phyloP scores from a whole-genome alignment of 2,113 vertebrate species.

The Isurus oxyrinchus region DNA sequence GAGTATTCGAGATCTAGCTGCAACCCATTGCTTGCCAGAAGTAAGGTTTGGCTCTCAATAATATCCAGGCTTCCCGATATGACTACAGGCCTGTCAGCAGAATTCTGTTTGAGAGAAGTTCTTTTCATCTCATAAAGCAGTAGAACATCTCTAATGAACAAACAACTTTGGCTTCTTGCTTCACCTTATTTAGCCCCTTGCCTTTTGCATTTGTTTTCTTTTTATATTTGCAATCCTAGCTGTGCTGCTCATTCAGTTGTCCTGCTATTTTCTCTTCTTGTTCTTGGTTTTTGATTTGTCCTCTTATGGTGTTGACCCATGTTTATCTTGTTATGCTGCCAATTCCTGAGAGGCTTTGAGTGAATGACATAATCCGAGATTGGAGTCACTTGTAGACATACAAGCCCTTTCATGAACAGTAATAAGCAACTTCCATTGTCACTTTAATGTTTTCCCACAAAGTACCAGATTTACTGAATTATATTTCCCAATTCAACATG shows the following conservation, averaged over 20 bases:
- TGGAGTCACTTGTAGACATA: not conserved
- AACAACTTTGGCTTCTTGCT: not conserved
- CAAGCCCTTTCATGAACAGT: not conserved
- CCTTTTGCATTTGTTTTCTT: no score
- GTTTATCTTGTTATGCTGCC: not conserved
- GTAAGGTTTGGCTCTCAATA: not conserved
- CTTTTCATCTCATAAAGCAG: not conserved
- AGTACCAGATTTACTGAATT: not conserved
- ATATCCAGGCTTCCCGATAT: not conserved
- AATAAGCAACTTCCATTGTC: not conserved
- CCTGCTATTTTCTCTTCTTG: not conserved
- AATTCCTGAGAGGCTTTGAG: not conserved
- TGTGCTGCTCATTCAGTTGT: not conserved
- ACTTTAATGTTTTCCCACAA: not conserved
- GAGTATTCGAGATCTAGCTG: not conserved
- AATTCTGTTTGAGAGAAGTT: not conserved
- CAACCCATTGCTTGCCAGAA: not conserved
- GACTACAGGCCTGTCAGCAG: not conserved
- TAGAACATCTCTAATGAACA: not conserved
- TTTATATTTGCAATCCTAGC: not conserved
- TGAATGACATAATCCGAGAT: not conserved
- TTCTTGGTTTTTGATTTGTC: not conserved
- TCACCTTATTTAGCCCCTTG: not conserved
- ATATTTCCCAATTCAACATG: not conserved
- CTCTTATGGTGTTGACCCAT: not conserved